phyloP scores from a whole-genome alignment of 1,140 invertebrate species.

The Ridgeia piscesae region DNA sequence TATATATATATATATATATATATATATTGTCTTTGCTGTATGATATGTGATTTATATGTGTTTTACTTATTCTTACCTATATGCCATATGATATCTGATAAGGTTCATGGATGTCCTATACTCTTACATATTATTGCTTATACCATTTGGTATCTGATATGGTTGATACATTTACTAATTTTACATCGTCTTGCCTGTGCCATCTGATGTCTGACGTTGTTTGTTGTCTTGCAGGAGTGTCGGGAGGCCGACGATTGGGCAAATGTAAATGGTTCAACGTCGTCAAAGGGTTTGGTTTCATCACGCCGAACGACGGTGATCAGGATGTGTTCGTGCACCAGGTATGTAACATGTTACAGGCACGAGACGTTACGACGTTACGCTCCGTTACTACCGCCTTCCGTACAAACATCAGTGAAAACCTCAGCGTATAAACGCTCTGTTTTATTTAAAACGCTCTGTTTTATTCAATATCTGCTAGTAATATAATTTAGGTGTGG shows the following conservation, averaged over 20 bases:
- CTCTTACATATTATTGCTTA: background rate
- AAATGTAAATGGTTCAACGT: slow-evolving; percentile 93
- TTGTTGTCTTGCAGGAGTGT: background rate
- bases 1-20: no score
- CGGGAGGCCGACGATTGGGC: slow-evolving; percentile 64
- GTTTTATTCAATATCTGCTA: no score
- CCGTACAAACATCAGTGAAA: background rate
- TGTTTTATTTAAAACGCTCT: background rate
- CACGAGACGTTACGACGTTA: background rate
- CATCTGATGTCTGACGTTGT: background rate
- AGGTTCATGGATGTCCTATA: background rate
- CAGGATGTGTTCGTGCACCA: slow-evolving; percentile 91
- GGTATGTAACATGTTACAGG: slow-evolving; percentile 60
- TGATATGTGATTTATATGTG: no score
- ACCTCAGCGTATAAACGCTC: background rate
- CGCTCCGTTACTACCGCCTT: background rate
- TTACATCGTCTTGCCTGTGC: background rate
- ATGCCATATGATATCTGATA: background rate
- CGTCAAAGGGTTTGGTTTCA: slow-evolving; percentile 88
- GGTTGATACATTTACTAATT: background rate
- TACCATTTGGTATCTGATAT: background rate
- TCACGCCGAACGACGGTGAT: slow-evolving; percentile 81
- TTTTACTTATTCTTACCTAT: no score
- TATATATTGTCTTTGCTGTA: no score
- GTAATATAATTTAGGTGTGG: no score